These are phyloP conservation scores for Morinoia aosen DNA, from an alignment of 2,888 invertebrate genomes.

Conservation along the genomic window DNA sequence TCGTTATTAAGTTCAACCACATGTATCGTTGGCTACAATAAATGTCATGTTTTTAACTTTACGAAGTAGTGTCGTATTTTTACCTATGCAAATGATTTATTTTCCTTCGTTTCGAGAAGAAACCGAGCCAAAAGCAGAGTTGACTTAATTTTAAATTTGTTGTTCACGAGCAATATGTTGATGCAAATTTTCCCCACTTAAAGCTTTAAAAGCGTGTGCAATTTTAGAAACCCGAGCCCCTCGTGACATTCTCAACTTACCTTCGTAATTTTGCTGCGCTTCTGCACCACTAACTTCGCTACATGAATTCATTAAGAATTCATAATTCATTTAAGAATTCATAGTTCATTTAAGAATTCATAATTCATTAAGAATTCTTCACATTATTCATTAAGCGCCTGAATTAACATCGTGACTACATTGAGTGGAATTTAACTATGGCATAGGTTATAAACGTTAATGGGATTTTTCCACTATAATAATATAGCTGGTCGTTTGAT, in stretches of 20 bases:
- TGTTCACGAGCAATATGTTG: not conserved
- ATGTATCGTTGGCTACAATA: not conserved
- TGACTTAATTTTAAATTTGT: not conserved
- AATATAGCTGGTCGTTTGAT: too few relatives aligned
- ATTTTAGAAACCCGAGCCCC: not conserved
- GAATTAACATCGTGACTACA: too few relatives aligned
- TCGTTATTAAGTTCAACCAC: not conserved
- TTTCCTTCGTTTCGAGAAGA: not conserved
- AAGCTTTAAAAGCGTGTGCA: not conserved
- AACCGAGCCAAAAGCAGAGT: not conserved
- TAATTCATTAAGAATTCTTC: not conserved
- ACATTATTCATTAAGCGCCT: too few relatives aligned
- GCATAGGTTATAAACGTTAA: too few relatives aligned
- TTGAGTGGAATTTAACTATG: too few relatives aligned
- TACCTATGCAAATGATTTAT: not conserved
- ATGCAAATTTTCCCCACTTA: not conserved
- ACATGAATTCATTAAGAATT: not conserved
- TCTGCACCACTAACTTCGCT: not conserved
- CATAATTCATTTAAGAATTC: not conserved
- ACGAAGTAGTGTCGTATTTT: not conserved
- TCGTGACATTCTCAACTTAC: not conserved
- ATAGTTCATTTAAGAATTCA: not conserved
- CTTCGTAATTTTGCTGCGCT: not conserved
- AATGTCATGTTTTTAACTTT: not conserved
- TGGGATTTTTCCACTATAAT: too few relatives aligned